A percentile compares a stretch with the other conserved stretches of the same genome.
phyloP scores from a whole-genome alignment of 2,888 invertebrate genomes.

The Caenorhabditis imperialis region DNA sequence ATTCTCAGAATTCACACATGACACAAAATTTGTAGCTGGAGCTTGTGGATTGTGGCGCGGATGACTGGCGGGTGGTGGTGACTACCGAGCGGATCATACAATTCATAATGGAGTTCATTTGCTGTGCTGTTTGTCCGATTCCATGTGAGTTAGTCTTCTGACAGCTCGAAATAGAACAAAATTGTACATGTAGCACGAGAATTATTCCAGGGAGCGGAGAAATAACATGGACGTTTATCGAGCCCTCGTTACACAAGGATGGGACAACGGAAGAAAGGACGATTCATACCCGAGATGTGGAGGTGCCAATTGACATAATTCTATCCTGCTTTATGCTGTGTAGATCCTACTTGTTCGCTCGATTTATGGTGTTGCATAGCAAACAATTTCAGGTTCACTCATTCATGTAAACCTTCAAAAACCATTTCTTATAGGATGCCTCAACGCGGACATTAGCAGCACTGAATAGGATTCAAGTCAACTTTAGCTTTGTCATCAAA shows the following conservation, averaged over 20 bases:
- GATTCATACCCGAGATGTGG: conserved; percentile 22
- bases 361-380: conserved; percentile 99
- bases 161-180: no score
- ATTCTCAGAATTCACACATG: neutral
- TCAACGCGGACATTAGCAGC: conserved; percentile 85
- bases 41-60: conserved; percentile 99
- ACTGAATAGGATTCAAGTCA: conserved; percentile 86
- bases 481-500: conserved; percentile 93
- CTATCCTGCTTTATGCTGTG: conserved; percentile 99
- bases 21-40: conserved; percentile 85
- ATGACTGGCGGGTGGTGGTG: conserved; percentile 99
- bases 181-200: neutral
- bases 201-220: conserved; percentile 52
- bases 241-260: conserved; percentile 46
- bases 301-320: conserved; percentile 94
- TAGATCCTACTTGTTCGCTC: conserved; percentile 96
- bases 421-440: conserved; percentile 83
- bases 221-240: conserved; percentile 65
- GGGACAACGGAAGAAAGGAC: conserved; percentile 23
- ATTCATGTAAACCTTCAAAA: neutral
- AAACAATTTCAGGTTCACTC: conserved; percentile 86
- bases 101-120: conserved; percentile 86
- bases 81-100: conserved; percentile 92
- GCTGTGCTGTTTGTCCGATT: conserved; percentile 88
- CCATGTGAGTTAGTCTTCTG: conserved; percentile 42